phyloP scores from a whole-genome alignment of 92 coral and sea anemone genomes.

The Parazoanthus swiftii region DNA sequence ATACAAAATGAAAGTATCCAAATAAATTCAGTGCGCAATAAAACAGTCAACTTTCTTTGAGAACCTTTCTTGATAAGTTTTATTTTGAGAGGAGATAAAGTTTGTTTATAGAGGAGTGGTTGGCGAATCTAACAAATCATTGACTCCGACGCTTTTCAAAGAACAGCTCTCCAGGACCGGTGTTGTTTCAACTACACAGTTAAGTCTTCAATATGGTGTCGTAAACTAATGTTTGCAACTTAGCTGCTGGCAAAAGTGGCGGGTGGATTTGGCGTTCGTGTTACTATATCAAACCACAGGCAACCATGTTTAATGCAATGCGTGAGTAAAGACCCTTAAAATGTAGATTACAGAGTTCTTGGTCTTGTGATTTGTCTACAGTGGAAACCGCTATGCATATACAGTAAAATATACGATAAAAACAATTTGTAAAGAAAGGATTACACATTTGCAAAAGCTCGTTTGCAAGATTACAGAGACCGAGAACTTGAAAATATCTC shows the following conservation, averaged over 20 bases:
- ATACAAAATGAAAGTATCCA: neutral
- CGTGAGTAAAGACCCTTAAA: constrained; percentile 24
- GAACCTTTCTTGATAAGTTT: neutral
- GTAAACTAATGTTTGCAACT: neutral
- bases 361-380: constrained; percentile 42
- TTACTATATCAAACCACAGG: constrained; percentile 34
- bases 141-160: neutral
- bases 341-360: constrained; percentile 19
- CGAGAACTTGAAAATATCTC: neutral
- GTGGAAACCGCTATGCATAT: constrained; percentile 22
- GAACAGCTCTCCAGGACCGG: neutral
- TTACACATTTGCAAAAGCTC: neutral
- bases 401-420: neutral
- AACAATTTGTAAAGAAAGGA: neutral
- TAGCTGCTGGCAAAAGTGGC: constrained; percentile 19
- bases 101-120: neutral
- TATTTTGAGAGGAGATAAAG: neutral
- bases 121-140: neutral
- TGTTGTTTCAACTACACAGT: too few species aligned
- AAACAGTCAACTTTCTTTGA: neutral
- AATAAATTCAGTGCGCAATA: neutral
- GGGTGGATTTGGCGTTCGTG: constrained; percentile 26
- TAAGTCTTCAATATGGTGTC: neutral
- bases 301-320: constrained; percentile 34
- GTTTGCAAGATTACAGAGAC: neutral